Base-by-base conservation (phyloP, 2,113 vertebrate species). In the Nothocercus nigrocapillus region DNA sequence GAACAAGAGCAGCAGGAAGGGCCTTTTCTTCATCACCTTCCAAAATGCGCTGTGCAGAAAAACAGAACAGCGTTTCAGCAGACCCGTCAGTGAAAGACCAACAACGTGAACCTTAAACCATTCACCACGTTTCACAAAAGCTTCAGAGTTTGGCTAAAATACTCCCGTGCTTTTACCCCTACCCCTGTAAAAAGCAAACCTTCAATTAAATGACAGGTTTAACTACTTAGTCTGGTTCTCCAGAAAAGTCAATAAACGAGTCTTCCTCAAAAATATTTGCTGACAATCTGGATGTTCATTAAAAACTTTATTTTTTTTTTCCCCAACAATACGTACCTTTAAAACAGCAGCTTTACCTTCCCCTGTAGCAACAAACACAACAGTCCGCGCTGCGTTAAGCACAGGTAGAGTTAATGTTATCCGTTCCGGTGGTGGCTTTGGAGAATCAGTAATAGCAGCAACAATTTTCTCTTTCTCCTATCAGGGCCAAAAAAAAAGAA, bases 281-380 rank as follows among this genome's bases (percentile, higher is more conserved):
- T 17, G 15, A 44, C 21, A 24, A 32, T 32, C 3, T 5, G 17
- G 67, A 8, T 40, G 56, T 49, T 80, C 11, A 2, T 11, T 5
- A 7, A 11, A 9, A 30, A 0, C 6, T 22, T 0, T 4, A 17
- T 13, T 25, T 1, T 1, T 53, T 54, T 36, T 7, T 38, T 67
- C 9, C 34, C 19, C 49, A 36, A 9, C 3, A 30, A 56, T 97
- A 99, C 99, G 51, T 97, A 99, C 99, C 98, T 99, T 99, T 25
- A 99, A 84, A 77, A 99, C 92, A 0, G 98, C 59, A 2, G 99
- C 98, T 98, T 99, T 99, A 97, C 98, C 98, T 70, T 98, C 98
- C 78, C 99, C 99, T 1, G 99, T 99, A 13, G 98, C 98, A 38
- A 99, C 98, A 25, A 99, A 99, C 49, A 98, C 97, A 11, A 99